Base-by-base conservation (phyloP, 2,797 vertebrate genomes). In the Xerus rutilus region DNA sequence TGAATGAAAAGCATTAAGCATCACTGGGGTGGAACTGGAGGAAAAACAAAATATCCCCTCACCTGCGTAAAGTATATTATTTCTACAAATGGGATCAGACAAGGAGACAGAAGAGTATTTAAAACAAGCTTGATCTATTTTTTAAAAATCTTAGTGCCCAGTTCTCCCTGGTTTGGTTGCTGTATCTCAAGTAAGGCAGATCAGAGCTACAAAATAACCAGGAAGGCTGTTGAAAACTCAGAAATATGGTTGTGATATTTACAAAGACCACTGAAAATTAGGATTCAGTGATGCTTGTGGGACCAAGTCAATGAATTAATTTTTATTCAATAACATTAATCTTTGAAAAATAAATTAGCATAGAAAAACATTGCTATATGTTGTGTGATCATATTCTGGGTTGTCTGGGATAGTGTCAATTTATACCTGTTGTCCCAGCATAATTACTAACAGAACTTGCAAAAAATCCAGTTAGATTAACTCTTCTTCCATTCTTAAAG, bases 41-140 rank as follows among this genome's bases (percentile, higher is more conserved):
- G 62, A 95, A 86, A 81, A 92, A 70, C 14, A 47, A 96, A 90
- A 64, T 43, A 77, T 59, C 52, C 35, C n/a, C 78, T 57, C n/a
- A 28, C 17, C 25, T 39, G 45, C 69, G 35, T 9, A 87, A 59
- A 67, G 15, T 65, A 70, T 64, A 54, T 79, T 84, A 35, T 83
- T 78, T 95, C 62, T 65, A 89, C 6, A 89, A 43, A 32, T 47
- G 65, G 7, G n/a, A 79, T 76, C 15, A 93, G 81, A 74, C 82
- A 93, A 77, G 28, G 25, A 73, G 49, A 64, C 7, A 10, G 7
- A 62, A 76, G 25, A 35, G 5, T 78, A 54, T 39, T 87, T 69
- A 49, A 93, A 59, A 35, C 21, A 45, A 2, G 78, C 5, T 69
- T 57, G 9, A 73, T 15, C 57, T 82, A 52, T 74, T 78, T 91